Percentiles rank a stretch among this genome's conserved stretches.
phyloP scores from a whole-genome alignment of 2,888 invertebrate genomes.

The Harpalus rufipes region DNA sequence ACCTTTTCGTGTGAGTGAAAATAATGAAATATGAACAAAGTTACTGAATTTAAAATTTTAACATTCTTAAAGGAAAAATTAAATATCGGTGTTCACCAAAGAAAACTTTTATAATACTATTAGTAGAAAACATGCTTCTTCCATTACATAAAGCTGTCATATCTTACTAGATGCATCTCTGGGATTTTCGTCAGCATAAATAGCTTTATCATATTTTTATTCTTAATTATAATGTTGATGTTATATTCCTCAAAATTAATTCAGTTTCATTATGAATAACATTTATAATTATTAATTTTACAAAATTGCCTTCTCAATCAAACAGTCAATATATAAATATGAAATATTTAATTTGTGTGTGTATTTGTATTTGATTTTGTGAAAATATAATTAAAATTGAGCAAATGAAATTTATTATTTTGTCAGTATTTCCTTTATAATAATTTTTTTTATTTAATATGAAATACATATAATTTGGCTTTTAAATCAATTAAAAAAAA shows the following conservation, averaged over 20 bases:
- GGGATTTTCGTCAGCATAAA: not conserved
- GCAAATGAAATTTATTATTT: slow-evolving; percentile 7
- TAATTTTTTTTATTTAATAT: not conserved
- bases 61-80: slow-evolving; percentile 26
- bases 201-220: not conserved
- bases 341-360: not conserved
- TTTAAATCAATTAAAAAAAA: no score
- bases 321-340: not conserved
- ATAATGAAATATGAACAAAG: slow-evolving; percentile 1
- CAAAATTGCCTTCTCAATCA: not conserved
- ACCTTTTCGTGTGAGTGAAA: no score
- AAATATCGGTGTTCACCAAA: not conserved
- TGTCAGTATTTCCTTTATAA: not conserved
- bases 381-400: not conserved
- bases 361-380: not conserved
- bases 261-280: not conserved
- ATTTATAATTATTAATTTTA: not conserved
- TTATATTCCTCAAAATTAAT: not conserved
- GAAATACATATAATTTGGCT: no score
- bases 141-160: slow-evolving; percentile 25
- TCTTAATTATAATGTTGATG: not conserved
- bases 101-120: slow-evolving; percentile 41
- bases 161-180: slow-evolving; percentile 12
- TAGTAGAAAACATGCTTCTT: slow-evolving; percentile 46
- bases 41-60: slow-evolving; percentile 33